phyloP scores from a whole-genome alignment of 2,113 vertebrate species.

The Physeter macrocephalus region DNA sequence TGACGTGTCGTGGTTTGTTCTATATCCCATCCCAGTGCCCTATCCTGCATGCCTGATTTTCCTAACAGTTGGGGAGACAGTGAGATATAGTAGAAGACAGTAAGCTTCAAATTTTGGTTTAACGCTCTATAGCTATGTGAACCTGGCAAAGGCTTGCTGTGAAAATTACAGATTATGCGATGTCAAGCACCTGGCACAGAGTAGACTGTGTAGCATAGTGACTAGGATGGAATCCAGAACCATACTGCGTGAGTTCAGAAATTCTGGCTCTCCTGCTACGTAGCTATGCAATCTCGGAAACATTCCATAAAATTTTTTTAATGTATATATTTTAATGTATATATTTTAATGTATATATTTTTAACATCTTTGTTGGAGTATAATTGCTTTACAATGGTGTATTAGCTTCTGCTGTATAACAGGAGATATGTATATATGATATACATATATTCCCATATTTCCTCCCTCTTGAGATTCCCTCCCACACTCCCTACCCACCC shows the following conservation, averaged over 20 bases:
- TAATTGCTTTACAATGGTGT: too few relatives aligned
- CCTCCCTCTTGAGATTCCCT: too few relatives aligned
- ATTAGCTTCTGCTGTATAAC: too few relatives aligned
- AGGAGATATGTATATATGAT: too few relatives aligned
- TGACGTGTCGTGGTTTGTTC: neutral
- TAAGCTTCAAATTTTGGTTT: neutral
- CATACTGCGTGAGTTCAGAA: neutral
- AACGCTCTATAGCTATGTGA: neutral
- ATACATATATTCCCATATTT: too few relatives aligned
- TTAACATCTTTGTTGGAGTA: too few relatives aligned
- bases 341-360: too few relatives aligned
- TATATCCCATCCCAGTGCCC: neutral
- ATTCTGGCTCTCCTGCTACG: neutral
- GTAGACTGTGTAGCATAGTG: neutral
- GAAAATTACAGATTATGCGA: neutral
- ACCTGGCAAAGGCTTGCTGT: neutral
- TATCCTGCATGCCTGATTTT: neutral
- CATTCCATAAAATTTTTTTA: neutral
- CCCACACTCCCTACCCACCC: too few relatives aligned
- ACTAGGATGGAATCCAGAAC: neutral
- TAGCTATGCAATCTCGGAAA: neutral
- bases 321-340: too few relatives aligned
- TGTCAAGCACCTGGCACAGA: neutral
- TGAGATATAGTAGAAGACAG: neutral
- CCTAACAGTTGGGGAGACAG: neutral